These are phyloP conservation scores for Artibeus lituratus DNA, from an alignment of 2,797 vertebrate species.

Conservation along the genomic window DNA sequence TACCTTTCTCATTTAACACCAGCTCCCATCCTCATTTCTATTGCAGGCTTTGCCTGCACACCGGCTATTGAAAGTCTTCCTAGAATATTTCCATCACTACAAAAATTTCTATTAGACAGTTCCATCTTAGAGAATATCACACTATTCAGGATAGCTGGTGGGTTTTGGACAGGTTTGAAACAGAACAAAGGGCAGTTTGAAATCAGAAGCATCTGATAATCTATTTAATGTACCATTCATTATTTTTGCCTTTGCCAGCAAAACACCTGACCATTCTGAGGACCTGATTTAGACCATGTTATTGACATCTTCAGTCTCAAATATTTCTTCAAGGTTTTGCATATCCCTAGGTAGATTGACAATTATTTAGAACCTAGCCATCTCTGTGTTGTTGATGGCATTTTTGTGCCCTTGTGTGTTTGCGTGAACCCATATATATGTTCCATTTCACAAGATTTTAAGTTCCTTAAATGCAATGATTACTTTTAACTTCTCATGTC, in stretches of 20 bases:
- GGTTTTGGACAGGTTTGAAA: neutral
- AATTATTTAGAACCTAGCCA: neutral
- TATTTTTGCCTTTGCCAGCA: conserved; percentile 24
- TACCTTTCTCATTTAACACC: neutral
- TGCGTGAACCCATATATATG: neutral
- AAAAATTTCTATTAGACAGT: neutral
- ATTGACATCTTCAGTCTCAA: neutral
- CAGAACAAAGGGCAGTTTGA: neutral
- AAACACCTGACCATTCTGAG: neutral
- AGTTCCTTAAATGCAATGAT: neutral
- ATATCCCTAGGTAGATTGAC: neutral
- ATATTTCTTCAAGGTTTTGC: neutral
- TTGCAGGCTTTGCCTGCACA: neutral
- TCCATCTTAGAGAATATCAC: neutral
- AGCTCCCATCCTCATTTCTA: neutral
- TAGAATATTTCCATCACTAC: neutral
- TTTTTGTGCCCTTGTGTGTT: neutral
- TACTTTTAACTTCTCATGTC: neutral
- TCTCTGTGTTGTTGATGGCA: neutral
- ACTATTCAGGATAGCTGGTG: neutral
- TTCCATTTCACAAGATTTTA: neutral
- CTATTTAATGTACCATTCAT: neutral
- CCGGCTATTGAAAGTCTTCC: neutral
- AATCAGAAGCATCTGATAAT: neutral
- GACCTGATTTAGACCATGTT: neutral